A percentile compares a stretch with the other conserved stretches of the same genome.
phyloP scores from a whole-genome alignment of 2,797 vertebrate genomes.

The Crypturellus tataupa region DNA sequence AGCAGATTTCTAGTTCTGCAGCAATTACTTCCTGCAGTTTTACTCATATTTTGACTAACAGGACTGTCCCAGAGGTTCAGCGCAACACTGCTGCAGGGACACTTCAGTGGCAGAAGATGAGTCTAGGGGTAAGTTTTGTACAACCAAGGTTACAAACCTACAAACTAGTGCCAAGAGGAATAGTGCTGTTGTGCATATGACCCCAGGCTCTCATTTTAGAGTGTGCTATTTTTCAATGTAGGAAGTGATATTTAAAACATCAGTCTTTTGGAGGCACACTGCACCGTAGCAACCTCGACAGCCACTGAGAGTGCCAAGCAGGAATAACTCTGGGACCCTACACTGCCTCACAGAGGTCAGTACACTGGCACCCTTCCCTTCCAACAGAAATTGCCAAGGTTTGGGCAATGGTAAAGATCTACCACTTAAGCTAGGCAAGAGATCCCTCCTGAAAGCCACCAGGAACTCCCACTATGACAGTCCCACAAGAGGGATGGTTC shows the following conservation, averaged over 20 bases:
- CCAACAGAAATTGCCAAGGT: background rate
- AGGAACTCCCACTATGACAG: fast-evolving
- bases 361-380: background rate
- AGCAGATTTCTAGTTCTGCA: background rate
- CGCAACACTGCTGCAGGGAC: background rate
- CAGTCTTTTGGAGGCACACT: background rate
- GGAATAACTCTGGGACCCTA: background rate
- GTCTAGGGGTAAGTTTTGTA: background rate
- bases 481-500: fast-evolving
- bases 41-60: background rate
- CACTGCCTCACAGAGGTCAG: background rate
- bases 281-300: background rate
- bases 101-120: no score
- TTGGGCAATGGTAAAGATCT: background rate
- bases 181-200: background rate
- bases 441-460: background rate
- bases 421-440: background rate
- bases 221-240: background rate
- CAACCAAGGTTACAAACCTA: background rate
- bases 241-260: background rate
- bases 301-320: background rate
- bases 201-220: background rate
- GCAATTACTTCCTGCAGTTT: background rate
- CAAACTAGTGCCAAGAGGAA: background rate
- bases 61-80: no score